phyloP scores from a whole-genome alignment of 2,113 vertebrate species.

The Holacanthus passer region DNA sequence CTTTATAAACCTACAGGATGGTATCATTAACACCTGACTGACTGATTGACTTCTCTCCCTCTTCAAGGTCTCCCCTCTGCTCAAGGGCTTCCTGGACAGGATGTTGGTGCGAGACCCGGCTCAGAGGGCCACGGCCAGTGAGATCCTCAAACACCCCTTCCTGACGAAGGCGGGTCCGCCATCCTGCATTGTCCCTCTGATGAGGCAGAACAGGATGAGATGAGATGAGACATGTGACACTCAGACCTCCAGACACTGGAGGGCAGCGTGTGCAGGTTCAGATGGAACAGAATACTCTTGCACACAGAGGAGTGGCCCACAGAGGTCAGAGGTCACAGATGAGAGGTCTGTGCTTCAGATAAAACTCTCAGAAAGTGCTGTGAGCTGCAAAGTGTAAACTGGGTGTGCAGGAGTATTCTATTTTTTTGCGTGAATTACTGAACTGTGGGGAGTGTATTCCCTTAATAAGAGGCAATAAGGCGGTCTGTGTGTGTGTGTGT shows the following conservation, averaged over 20 bases:
- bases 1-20: too few relatives aligned
- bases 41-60: not conserved
- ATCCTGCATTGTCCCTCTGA: conserved; percentile 93
- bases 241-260: conserved; percentile 19
- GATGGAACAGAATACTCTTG: conserved; percentile 55
- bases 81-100: conserved; percentile 94
- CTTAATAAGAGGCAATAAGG: conserved; percentile 62
- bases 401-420: conserved; percentile 56
- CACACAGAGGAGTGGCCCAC: conserved; percentile 15
- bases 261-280: conserved; percentile 31
- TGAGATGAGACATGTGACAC: conserved; percentile 85
- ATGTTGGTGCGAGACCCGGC: conserved; percentile 92
- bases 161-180: conserved; percentile 90
- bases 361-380: not conserved
- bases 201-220: conserved; percentile 93
- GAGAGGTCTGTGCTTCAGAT: not conserved
- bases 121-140: conserved; percentile 89
- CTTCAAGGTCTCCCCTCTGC: conserved; percentile 89
- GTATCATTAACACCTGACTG: not conserved
- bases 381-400: not conserved
- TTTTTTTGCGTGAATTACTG: conserved; percentile 54
- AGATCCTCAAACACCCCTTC: conserved; percentile 93
- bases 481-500: conserved; percentile 8
- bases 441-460: conserved; percentile 40
- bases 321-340: conserved; percentile 38